Evolutionary conservation across 2,113 vertebrate genomes (phyloP), one percentile per base, ranked within the genome.

Genomic region (Baryphthengus martii): DNA sequence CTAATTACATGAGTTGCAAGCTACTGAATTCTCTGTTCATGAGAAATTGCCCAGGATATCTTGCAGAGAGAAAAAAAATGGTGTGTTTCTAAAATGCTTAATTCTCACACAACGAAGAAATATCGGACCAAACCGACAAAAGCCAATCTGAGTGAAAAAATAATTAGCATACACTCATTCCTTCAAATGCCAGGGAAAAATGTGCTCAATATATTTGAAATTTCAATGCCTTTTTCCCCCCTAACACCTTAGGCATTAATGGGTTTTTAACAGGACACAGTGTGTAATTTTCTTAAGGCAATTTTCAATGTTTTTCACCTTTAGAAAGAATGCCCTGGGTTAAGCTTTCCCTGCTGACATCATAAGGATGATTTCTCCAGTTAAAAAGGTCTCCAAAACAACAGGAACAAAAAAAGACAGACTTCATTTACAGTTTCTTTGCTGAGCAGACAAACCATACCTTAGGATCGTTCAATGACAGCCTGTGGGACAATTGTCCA

Each of bases 261-360:
- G 63, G 81, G 65, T 90, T 91, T 95, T 93, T 53, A 96, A 39
- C 56, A 76, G 82, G 81, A 49, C 52, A 85, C 14, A 78, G 56
- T 55, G 74, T 86, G 61, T 79, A 47, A 95, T 94, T 96, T 92
- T 85, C 89, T 93, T 72, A 40, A 92, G 83, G 90, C 89, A 92
- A 92, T 95, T 95, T 96, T 71, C 88, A 16, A 12, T n/a, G 56
- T 24, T 91, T 91, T 93, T 94, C 91, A 85, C 91, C 89, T 88
- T 94, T 79, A 62, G 72, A 40, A 71, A 76, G 37, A 73, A 90
- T 2, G 2, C 4, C 44, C 72, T 31, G 79, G 55, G 76, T 95
- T 88, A 94, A 89, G 94, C 90, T 88, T 86, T 77, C 90, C 92
- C 89, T 1, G 17, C 65, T 95, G 95, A 66, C 86, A 88, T 31